Conservation (phyloP, 92 coral and sea anemone genomes). For the Hydrozoanthus gracilis region DNA sequence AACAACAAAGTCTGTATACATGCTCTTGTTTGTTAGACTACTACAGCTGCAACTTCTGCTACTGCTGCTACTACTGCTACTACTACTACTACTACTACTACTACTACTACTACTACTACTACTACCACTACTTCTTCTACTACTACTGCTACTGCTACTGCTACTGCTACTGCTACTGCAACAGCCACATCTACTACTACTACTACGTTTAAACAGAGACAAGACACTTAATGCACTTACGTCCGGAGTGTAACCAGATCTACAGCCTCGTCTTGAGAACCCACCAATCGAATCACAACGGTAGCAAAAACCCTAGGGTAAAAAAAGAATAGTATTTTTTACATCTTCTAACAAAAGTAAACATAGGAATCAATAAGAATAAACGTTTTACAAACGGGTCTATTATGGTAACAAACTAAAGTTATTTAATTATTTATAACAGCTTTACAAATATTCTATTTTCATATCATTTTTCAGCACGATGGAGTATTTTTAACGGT, state of each 20-base stretch:
- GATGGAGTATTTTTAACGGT: no score
- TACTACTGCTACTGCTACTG: neutral
- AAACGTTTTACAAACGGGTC: no score
- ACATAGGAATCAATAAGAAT: no score
- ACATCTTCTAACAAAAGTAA: neutral
- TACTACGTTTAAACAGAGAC: neutral
- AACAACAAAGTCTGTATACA: no score
- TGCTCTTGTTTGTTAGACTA: neutral
- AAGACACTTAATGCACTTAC: slow-evolving; percentile 50
- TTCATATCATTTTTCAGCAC: no score
- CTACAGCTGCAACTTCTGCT: neutral
- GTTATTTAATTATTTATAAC: no score
- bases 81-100: neutral
- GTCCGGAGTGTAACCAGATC: slow-evolving; percentile 57
- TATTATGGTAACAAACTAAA: no score
- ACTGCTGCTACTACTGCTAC: neutral
- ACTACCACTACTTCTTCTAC: neutral
- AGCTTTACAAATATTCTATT: no score
- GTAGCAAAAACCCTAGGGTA: slow-evolving; percentile 73
- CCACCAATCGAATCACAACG: slow-evolving; percentile 67
- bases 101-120: neutral
- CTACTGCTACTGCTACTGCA: neutral
- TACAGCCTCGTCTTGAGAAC: slow-evolving; percentile 72
- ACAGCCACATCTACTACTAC: no score
- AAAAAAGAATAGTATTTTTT: neutral